Evolutionary conservation across 2,888 invertebrate genomes (phyloP).

Genomic region (Oegoconia quadripuncta): DNA sequence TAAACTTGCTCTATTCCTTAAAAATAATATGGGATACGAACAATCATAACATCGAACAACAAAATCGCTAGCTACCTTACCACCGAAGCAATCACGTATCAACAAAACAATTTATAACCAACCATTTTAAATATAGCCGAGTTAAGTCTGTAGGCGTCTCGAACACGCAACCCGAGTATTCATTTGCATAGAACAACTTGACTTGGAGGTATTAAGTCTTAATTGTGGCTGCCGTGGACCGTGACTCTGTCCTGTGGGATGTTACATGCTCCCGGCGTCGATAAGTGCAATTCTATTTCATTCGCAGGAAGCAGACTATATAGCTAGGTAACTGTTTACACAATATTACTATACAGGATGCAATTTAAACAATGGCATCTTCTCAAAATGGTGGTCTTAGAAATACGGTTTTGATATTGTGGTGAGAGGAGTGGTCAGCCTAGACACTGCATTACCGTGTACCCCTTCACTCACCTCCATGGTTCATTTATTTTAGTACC

Average conservation of each 20-base stretch:
- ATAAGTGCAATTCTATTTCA: slow-evolving; percentile 64
- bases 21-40: no score
- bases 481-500: no score
- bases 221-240: slow-evolving; percentile 66
- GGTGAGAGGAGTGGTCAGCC: no score
- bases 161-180: slow-evolving; percentile 62
- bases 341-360: no score
- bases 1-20: no score
- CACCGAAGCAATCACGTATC: slow-evolving; percentile 27
- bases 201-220: slow-evolving; percentile 73
- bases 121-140: slow-evolving; percentile 51
- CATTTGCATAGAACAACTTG: slow-evolving; percentile 77
- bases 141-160: slow-evolving; percentile 58
- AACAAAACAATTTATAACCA: slow-evolving; percentile 39
- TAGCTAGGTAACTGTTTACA: no score
- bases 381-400: no score
- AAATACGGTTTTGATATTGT: no score
- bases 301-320: slow-evolving; percentile 29
- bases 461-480: no score
- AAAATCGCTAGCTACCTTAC: slow-evolving; percentile 3
- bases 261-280: slow-evolving; percentile 57
- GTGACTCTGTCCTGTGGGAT: slow-evolving; percentile 52
- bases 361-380: no score
- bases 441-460: no score
- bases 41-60: neutral